Percentiles rank a stretch among this genome's conserved stretches.
phyloP scores from a whole-genome alignment of 2,113 vertebrate genomes.

The Sciurus niger region DNA sequence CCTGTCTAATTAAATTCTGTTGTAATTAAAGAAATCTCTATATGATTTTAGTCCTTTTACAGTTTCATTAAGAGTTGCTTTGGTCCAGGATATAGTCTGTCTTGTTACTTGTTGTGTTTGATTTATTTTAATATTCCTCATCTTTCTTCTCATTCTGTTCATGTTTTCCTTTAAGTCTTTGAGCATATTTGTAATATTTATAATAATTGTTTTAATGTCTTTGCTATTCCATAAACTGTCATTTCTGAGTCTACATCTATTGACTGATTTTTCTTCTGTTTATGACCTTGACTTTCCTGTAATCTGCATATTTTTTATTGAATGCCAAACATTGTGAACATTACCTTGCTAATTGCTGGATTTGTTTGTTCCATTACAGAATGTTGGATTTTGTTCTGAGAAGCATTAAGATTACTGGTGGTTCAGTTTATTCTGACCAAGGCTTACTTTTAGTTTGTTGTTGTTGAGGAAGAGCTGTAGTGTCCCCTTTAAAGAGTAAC shows the following conservation, averaged over 20 bases:
- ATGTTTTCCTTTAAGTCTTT: slow-evolving; percentile 49
- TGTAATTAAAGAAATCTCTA: background rate
- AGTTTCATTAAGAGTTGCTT: slow-evolving; percentile 37
- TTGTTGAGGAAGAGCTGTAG: background rate
- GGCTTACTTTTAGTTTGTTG: background rate
- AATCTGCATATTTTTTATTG: background rate
- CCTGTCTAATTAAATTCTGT: slow-evolving; percentile 44
- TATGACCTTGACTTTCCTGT: background rate
- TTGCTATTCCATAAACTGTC: background rate
- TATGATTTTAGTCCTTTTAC: slow-evolving; percentile 52
- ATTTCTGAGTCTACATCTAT: slow-evolving; percentile 51
- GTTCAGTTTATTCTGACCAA: slow-evolving; percentile 5
- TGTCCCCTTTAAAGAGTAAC: background rate
- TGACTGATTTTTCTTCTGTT: slow-evolving; percentile 52
- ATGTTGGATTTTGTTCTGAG: slow-evolving; percentile 32
- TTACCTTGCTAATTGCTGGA: background rate
- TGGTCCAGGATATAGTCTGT: background rate
- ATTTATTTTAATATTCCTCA: background rate
- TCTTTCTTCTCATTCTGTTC: background rate
- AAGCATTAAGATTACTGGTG: background rate
- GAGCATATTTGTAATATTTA: background rate
- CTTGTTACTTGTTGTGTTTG: background rate
- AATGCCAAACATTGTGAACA: background rate
- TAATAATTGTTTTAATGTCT: background rate
- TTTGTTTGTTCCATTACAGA: slow-evolving; percentile 56